Evolutionary conservation across 2,888 invertebrate species (phyloP).

Genomic region (Caenorhabditis afra): DNA sequence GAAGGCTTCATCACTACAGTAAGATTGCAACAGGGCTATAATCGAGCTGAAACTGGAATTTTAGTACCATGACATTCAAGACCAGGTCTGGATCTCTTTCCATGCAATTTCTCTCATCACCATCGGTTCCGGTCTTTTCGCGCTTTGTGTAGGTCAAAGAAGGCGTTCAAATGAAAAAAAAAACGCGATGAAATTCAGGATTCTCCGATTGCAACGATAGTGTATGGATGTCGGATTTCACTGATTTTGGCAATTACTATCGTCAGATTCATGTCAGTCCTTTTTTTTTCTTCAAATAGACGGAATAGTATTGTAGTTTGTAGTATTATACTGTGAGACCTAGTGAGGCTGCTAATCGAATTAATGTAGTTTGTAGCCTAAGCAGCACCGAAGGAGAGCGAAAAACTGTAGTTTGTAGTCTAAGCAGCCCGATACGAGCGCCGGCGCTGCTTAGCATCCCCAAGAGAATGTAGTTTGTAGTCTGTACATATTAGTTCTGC

Average conservation of each 20-base stretch:
- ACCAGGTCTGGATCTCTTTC: slow-evolving; percentile 33
- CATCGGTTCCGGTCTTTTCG: slow-evolving; percentile 20
- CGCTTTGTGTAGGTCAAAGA: slow-evolving; percentile 27
- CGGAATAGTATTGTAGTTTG: too few relatives aligned
- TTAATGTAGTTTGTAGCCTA: neutral
- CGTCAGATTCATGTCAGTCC: slow-evolving; percentile 41
- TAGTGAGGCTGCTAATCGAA: too few relatives aligned
- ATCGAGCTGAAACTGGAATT: neutral
- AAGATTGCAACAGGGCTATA: neutral
- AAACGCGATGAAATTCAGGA: slow-evolving; percentile 35
- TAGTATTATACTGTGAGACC: too few relatives aligned
- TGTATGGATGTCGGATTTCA: slow-evolving; percentile 28
- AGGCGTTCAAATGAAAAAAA: too few relatives aligned
- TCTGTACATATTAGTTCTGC: too few relatives aligned
- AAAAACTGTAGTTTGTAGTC: neutral
- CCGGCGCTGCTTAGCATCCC: neutral
- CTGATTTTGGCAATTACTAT: slow-evolving; percentile 22
- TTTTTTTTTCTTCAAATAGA: neutral
- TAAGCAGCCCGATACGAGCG: neutral
- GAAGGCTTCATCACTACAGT: slow-evolving; percentile 30
- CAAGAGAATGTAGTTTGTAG: too few relatives aligned
- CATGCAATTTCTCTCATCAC: slow-evolving; percentile 27
- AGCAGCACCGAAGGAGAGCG: neutral
- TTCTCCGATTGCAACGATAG: slow-evolving; percentile 15
- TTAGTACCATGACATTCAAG: slow-evolving; percentile 17